phyloP scores from a whole-genome alignment of 2,888 invertebrate genomes.

The Cephus runcator region DNA sequence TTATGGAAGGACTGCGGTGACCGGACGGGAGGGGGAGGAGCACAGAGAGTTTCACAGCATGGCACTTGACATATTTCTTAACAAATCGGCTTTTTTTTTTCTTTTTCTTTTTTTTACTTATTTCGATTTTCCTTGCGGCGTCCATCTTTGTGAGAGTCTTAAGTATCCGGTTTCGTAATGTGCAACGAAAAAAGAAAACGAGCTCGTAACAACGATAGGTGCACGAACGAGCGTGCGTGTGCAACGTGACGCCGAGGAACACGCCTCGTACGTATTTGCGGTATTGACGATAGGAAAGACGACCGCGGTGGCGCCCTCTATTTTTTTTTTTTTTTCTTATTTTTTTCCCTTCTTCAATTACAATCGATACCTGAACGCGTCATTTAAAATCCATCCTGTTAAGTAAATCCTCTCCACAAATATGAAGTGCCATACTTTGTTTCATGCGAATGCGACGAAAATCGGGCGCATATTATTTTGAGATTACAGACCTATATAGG shows the following conservation, averaged over 20 bases:
- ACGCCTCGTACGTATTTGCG: background rate
- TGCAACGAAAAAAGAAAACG: conserved; percentile 4
- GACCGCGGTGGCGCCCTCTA: background rate
- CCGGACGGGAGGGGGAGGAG: background rate
- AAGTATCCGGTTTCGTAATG: conserved; percentile 30
- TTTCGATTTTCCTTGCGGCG: conserved; percentile 21
- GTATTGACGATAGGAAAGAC: no score
- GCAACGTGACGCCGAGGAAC: background rate
- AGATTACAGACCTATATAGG: no score
- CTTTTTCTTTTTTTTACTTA: background rate
- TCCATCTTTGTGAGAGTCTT: conserved; percentile 63
- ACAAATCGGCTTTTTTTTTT: background rate
- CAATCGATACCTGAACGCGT: no score
- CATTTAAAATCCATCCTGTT: no score
- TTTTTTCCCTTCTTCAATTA: conserved; percentile 13
- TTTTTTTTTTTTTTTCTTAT: background rate
- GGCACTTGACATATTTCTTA: conserved; percentile 45
- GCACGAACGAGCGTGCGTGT: conserved; percentile 31
- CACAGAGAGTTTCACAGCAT: conserved; percentile 49
- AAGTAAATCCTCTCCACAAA: conserved; percentile 23
- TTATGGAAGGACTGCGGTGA: no score
- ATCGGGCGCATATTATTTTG: no score
- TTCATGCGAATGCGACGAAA: conserved; percentile 2
- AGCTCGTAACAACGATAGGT: conserved; percentile 1
- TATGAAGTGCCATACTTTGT: conserved; percentile 63